phyloP scores from a whole-genome alignment of 2,888 invertebrate genomes.

The Dorcus hopei region DNA sequence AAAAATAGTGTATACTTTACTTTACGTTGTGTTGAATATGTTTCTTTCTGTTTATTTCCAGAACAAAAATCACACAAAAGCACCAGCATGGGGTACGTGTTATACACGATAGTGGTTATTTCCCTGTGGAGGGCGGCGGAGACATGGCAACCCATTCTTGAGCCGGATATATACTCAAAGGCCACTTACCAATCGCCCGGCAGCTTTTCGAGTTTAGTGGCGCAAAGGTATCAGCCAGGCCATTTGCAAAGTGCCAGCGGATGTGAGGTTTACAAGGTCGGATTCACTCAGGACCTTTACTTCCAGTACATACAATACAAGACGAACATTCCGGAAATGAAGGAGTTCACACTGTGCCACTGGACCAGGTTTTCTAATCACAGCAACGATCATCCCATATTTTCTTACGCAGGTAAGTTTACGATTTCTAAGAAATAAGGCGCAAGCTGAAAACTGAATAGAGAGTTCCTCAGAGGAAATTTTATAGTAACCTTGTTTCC shows the following conservation, averaged over 20 bases:
- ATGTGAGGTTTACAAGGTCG: constrained; percentile 56
- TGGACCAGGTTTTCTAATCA: constrained; percentile 84
- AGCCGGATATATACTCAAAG: constrained; percentile 43
- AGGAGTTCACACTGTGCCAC: constrained; percentile 79
- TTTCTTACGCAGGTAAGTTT: constrained; percentile 76
- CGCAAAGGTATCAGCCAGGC: constrained; percentile 25
- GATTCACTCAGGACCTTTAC: constrained; percentile 58
- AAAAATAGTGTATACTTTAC: no score
- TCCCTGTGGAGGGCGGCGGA: constrained; percentile 43
- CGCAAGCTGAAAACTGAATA: no score
- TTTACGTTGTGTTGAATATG: no score
- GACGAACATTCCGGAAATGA: constrained; percentile 67
- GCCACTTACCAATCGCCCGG: constrained; percentile 20
- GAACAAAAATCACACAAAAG: not conserved
- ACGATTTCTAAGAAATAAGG: no score
- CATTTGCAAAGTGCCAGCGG: constrained; percentile 37
- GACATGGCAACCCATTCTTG: constrained; percentile 55
- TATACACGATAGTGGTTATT: constrained; percentile 38
- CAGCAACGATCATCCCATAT: constrained; percentile 75
- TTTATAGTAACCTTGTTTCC: no score
- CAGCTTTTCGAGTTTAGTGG: constrained; percentile 23
- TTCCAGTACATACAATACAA: constrained; percentile 75
- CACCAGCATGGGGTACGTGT: constrained; percentile 14
- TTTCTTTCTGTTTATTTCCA: not conserved
- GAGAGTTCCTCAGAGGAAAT: no score